Evolutionary conservation across 2,797 vertebrate genomes (phyloP), one percentile per base, ranked within the genome.

Genomic region (Sebastes kiyomatsui): DNA sequence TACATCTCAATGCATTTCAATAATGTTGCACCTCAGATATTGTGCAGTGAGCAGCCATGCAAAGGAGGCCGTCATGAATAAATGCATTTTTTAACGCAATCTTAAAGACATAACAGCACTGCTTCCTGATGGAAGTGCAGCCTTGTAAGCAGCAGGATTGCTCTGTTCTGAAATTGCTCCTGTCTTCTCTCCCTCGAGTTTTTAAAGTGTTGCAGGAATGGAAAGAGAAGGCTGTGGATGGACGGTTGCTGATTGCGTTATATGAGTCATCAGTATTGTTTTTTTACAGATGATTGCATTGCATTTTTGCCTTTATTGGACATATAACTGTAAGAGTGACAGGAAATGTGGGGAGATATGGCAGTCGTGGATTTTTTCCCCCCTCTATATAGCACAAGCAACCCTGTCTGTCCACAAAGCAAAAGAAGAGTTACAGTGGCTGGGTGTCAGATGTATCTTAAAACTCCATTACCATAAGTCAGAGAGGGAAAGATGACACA

Each of bases 1-100:
- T 83, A 87, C 79, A 90, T 87, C 84, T 82, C 84, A 83, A 77
- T 87, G 80, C 82, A 84, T 91, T 88, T 93, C 80, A 87, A 87
- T 91, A 85, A 87, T 72, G 81, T 85, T 68, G 77, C 88, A 81
- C 61, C 86, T 87, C 38, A 2, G 81, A 89, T 78, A 84, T 5
- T 56, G 62, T 38, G 75, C 84, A 65, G 79, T 61, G 65, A 90
- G 88, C 60, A 83, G 75, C 69, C 81, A 85, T 83, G 82, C 87
- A 89, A 86, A 88, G 75, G 75, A 86, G 80, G 75, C 81, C 14
- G 22, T 77, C 84, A 83, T 94, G 89, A 91, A 94, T 91, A 87
- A 92, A 93, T 89, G 54, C 70, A 90, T 92, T 85, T 90, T 80
- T 84, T 49, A 81, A 90, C 38, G 27, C 81, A 82, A 73, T 81